phyloP scores from a whole-genome alignment of 2,797 vertebrate genomes.

The Lophius americanus region DNA sequence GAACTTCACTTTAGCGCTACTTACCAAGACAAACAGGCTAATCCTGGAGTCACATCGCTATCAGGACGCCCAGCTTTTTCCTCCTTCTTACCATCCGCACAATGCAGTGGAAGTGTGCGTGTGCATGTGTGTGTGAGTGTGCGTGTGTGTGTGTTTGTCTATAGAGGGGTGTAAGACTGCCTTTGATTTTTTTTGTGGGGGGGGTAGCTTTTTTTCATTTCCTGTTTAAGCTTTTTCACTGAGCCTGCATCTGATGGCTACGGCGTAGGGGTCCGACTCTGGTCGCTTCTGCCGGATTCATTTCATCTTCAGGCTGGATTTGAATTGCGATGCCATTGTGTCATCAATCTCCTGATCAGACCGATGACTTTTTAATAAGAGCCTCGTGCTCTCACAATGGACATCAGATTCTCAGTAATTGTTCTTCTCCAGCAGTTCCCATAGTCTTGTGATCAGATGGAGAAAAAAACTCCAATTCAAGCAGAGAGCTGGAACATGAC shows the following conservation, averaged over 20 bases:
- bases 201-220: neutral
- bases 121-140: constrained; percentile 21
- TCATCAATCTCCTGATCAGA: constrained; percentile 33
- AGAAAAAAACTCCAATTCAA: constrained; percentile 57
- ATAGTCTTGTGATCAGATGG: constrained; percentile 59
- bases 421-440: constrained; percentile 45
- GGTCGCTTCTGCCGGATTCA: neutral
- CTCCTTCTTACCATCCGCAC: constrained; percentile 64
- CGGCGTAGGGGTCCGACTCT: too few species aligned
- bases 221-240: too few species aligned
- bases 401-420: constrained; percentile 33
- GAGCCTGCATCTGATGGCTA: too few species aligned
- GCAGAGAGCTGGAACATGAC: constrained; percentile 24
- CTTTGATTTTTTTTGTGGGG: constrained; percentile 17
- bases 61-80: constrained; percentile 79
- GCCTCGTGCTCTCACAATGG: constrained; percentile 29
- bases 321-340: constrained; percentile 38
- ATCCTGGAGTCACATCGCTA: constrained; percentile 68
- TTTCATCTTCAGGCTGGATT: constrained; percentile 16
- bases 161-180: neutral
- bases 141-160: constrained; percentile 18
- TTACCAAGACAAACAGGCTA: constrained; percentile 65
- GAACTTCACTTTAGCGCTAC: constrained; percentile 37
- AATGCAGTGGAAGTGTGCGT: constrained; percentile 74
- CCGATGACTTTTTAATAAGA: constrained; percentile 40